phyloP scores from a whole-genome alignment of 2,888 invertebrate species.

The Axea sp. region DNA sequence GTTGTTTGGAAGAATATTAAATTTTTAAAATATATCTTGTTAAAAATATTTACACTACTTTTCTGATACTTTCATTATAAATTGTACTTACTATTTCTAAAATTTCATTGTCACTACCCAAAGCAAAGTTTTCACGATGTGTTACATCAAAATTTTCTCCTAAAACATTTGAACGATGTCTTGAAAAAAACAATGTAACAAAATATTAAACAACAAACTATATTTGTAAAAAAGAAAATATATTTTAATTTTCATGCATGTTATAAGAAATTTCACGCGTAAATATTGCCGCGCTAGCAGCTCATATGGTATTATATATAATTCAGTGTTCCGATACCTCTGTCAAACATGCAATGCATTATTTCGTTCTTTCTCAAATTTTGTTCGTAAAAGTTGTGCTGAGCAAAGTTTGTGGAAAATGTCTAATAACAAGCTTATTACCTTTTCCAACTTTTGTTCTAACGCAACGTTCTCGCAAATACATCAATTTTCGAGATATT shows the following conservation, averaged over 20 bases:
- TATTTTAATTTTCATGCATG: too few species aligned
- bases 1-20: constrained; percentile 56
- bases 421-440: constrained; percentile 61
- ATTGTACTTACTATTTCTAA: too few species aligned
- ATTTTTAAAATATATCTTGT: constrained; percentile 22
- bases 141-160: constrained; percentile 26
- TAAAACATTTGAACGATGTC: constrained; percentile 31
- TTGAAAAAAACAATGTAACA: too few species aligned
- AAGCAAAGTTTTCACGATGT: constrained; percentile 18
- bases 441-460: constrained; percentile 58
- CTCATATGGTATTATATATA: constrained; percentile 51
- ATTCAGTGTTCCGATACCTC: constrained; percentile 45
- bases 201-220: too few species aligned
- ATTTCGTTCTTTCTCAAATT: constrained; percentile 58
- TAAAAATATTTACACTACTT: too few species aligned
- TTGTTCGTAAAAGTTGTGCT: constrained; percentile 53
- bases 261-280: constrained; percentile 30
- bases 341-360: constrained; percentile 52
- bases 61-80: too few species aligned
- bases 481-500: constrained; percentile 55
- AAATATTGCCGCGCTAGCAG: constrained; percentile 42
- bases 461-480: constrained; percentile 48
- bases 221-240: too few species aligned
- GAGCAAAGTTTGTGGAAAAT: constrained; percentile 52
- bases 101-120: constrained; percentile 23